Evolutionary conservation across 2,888 invertebrate genomes (phyloP), one percentile per base, ranked within the genome.

Genomic region (Oscheius sp.): DNA sequence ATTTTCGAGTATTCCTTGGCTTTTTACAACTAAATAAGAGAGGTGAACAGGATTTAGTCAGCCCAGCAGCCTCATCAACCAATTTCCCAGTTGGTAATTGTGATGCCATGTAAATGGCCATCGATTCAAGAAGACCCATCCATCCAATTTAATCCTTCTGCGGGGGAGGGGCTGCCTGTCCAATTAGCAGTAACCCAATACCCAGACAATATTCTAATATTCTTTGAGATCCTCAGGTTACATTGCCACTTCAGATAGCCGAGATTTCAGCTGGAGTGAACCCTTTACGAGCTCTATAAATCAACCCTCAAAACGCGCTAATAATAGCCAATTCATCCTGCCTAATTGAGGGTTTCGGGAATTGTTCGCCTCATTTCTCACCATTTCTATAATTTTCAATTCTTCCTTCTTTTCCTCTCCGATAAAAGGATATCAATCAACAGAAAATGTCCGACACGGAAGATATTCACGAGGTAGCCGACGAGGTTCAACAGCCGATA

Each of bases 101-200:
- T 41, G 41, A n/a, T 43, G 29, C 58, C 58, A 58, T 58, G 61
- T 43, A 61, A 61, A 61, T 61, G 43, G 61, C 21, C 61, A 61
- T 61, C 61, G 61, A 61, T 61, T 61, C 25, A 6, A 25, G 55
- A 21, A 13, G 25, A 23, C 25, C 43, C 41, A 12, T 61, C 25
- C 41, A 41, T 25, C 43, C 25, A 18, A 61, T 43, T 43, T 41
- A 61, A 61, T 61, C 41, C 29, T 16, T 9, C 9, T 16, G 59
- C 16, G 59, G 45, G 43, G 25, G 21, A 25, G 25, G 61, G n/a
- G 35, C 35, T 35, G 35, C 35, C 35, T 35, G 35, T 35, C 35
- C 35, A 35, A 35, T 35, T 35, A 35, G 35, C 35, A 35, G 35
- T 35, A 61, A 61, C 43, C 18, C 43, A 43, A 61, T 61, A 61